Evolutionary conservation across 2,888 invertebrate genomes (phyloP), one percentile per base, ranked within the genome.

Genomic region (Acleris literana): DNA sequence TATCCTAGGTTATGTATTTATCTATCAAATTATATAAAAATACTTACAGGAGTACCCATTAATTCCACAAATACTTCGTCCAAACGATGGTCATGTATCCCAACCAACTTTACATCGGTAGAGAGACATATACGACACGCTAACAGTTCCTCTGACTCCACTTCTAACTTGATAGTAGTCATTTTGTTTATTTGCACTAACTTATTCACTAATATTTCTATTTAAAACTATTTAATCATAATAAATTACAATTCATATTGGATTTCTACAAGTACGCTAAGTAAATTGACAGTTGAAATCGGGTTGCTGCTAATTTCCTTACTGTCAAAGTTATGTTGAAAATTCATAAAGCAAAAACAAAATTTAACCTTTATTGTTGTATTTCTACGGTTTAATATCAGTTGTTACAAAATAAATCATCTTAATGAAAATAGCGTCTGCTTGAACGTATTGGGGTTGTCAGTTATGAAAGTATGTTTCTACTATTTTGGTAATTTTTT

Each of bases 101-200:
- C 20, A 1, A 18, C 9, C 39, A 66, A 62, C 13, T 66, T 66
- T 2, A 46, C 18, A 13, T 66, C 66, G 1, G 66, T 66, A 3
- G n/a, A 56, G 11, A 66, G 62, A 18, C 66, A 66, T 29, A 66
- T 48, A 9, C 66, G 66, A 22, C 66, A 66, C 33, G 66, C 66
- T n/a, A 53, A 33, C n/a, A 56, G 62, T 25, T 66, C 66, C 4
- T 57, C 57, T 0, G 52, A 1, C 1, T 62, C 61, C n/a, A 66
- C 0, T 46, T 66, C 66, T 11, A 57, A 1, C 57, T 66, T 66
- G n/a, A 66, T 66, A 5, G 66, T 53, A 62, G 56, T 16, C 66
- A 66, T 66, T 6, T 52, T 66, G 39, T 62, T 57, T 29, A 56
- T 52, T 57, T 48, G 18, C 5, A 20, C 46, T 52, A 29, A 18